A percentile compares a stretch with the other conserved stretches of the same genome.
Conservation (phyloP, 2,113 vertebrate genomes). For the Terrapene triunguis region DNA sequence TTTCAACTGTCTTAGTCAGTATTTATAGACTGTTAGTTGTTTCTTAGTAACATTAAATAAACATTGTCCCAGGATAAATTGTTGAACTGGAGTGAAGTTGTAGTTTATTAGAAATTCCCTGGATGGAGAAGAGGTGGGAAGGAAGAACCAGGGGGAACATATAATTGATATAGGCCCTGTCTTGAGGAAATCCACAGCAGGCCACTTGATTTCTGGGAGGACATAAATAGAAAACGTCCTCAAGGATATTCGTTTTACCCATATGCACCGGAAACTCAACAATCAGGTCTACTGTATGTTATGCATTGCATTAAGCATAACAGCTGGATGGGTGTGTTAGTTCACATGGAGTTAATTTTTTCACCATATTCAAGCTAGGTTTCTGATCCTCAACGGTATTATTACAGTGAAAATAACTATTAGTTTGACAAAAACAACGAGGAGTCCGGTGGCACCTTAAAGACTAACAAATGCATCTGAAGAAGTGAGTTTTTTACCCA, state of each 20-base stretch:
- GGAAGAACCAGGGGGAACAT: neutral
- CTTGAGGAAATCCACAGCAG: conserved; percentile 31
- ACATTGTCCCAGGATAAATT: neutral
- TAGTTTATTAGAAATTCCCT: neutral
- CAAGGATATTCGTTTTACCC: conserved; percentile 27
- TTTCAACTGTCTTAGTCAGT: neutral
- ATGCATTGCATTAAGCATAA: neutral
- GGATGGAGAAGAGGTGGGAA: neutral
- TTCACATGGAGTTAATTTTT: neutral
- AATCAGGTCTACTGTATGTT: neutral
- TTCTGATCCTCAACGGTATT: neutral
- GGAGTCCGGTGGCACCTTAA: too few relatives aligned
- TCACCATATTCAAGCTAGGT: neutral
- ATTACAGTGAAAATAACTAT: neutral
- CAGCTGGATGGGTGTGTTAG: neutral
- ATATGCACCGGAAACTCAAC: neutral
- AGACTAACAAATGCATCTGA: too few relatives aligned
- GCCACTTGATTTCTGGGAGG: neutral
- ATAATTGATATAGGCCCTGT: neutral
- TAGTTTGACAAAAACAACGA: neutral
- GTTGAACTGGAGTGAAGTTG: neutral
- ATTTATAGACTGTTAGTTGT: neutral
- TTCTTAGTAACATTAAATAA: neutral
- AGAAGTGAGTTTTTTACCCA: too few relatives aligned
- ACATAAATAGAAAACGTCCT: neutral